A percentile compares a stretch with the other conserved stretches of the same genome.
These are phyloP conservation scores for Drosophila sp. DNA, from an alignment of 1,140 invertebrate species.

Conservation along the genomic window DNA sequence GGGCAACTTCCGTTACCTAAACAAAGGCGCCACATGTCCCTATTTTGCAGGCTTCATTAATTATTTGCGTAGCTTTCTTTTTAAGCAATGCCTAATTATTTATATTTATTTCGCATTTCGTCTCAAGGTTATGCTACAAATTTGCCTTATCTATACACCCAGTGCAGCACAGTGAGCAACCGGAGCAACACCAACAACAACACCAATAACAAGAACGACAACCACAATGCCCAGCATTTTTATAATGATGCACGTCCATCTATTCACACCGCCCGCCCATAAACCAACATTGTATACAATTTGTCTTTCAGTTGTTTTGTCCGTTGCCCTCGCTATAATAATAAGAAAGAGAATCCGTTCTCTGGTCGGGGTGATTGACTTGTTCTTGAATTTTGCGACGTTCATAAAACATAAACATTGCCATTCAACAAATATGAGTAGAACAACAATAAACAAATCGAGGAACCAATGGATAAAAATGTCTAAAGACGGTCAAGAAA, in stretches of 20 bases:
- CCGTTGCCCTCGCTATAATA: conserved; percentile 24
- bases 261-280: conserved; percentile 50
- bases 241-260: conserved; percentile 63
- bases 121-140: conserved; percentile 56
- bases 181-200: neutral
- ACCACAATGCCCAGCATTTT: conserved; percentile 35
- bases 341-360: conserved; percentile 7
- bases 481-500: too few species aligned
- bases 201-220: conserved; percentile 13
- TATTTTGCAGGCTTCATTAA: conserved; percentile 63
- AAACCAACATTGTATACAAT: conserved; percentile 57
- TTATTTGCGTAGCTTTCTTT: conserved; percentile 72
- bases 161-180: conserved; percentile 23
- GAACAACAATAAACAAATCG: conserved; percentile 22
- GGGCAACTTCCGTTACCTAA: conserved; percentile 56
- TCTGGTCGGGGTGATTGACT: conserved; percentile 52
- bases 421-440: conserved; percentile 42
- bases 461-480: too few species aligned
- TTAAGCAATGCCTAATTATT: conserved; percentile 58
- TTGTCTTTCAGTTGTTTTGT: conserved; percentile 42
- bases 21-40: conserved; percentile 69
- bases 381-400: conserved; percentile 41
- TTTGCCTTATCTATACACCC: conserved; percentile 27
- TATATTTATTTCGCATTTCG: conserved; percentile 49
- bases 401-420: conserved; percentile 53